A percentile compares a stretch with the other conserved stretches of the same genome.
phyloP scores from a whole-genome alignment of 2,888 invertebrate genomes.

The Aproaerema taeniolella region DNA sequence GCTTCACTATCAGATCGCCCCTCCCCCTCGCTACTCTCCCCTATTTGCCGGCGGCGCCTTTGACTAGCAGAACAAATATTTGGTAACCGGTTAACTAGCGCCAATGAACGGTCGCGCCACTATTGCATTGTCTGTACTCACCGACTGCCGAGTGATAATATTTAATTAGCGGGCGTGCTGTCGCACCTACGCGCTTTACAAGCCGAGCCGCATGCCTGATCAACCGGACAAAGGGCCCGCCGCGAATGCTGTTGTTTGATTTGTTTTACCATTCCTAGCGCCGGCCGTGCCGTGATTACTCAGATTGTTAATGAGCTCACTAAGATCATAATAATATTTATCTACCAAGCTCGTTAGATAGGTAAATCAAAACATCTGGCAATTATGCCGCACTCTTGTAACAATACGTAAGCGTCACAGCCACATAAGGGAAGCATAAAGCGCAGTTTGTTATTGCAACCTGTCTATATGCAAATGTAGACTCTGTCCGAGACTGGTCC shows the following conservation, averaged over 20 bases:
- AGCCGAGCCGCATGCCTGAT: conserved; percentile 39
- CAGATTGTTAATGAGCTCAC: conserved; percentile 47
- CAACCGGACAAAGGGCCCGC: conserved; percentile 53
- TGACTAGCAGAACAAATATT: conserved; percentile 67
- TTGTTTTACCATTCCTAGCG: conserved; percentile 50
- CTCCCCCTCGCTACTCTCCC: conserved; percentile 35
- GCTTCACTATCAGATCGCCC: conserved; percentile 58
- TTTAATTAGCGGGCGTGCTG: conserved; percentile 70
- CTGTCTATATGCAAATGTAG: conserved; percentile 32
- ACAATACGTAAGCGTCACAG: conserved; percentile 31
- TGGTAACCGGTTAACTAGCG: conserved; percentile 67
- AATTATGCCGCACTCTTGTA: conserved; percentile 14
- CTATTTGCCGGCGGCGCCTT: conserved; percentile 64
- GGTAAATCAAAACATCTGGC: conserved; percentile 31
- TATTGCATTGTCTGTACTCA: conserved; percentile 54
- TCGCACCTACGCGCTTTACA: conserved; percentile 59
- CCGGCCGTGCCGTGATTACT: conserved; percentile 52
- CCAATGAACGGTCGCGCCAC: conserved; percentile 60
- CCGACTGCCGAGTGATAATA: conserved; percentile 66
- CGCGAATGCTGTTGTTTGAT: conserved; percentile 51
- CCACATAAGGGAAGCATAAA: conserved; percentile 37
- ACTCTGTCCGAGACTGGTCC: conserved; percentile 22
- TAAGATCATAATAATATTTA: conserved; percentile 44
- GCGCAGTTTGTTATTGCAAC: conserved; percentile 27
- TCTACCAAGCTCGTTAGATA: conserved; percentile 19